Conservation (phyloP, 2,113 vertebrate genomes). For the Thryonomys swinderianus region DNA sequence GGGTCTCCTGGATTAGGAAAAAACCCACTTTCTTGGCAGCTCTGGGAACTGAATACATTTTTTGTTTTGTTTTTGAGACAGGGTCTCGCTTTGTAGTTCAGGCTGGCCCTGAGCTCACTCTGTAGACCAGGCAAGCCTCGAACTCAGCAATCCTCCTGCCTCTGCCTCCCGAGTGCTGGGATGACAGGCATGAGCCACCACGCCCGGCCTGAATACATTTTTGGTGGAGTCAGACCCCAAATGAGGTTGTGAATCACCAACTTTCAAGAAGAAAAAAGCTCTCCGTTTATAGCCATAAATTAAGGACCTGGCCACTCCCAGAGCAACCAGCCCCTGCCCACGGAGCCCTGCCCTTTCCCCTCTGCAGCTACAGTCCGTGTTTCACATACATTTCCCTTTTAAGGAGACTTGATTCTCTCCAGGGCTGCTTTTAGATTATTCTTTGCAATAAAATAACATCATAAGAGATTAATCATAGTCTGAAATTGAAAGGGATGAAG, state of each 20-base stretch:
- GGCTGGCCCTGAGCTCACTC: no score
- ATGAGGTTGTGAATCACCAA: background rate
- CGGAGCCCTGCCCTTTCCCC: background rate
- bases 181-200: no score
- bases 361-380: accelerated
- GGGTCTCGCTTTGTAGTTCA: no score
- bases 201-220: background rate
- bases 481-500: constrained; percentile 34
- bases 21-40: background rate
- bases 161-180: no score
- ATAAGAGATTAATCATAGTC: constrained; percentile 65
- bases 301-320: background rate
- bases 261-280: constrained; percentile 5
- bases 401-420: constrained; percentile 2
- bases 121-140: no score
- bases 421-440: background rate
- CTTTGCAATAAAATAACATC: constrained; percentile 66
- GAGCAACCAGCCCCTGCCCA: accelerated
- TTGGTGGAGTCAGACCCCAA: constrained; percentile 19
- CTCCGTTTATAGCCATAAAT: background rate
- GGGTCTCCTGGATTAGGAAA: background rate
- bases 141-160: no score
- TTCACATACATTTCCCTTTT: background rate
- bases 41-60: background rate
- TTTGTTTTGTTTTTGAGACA: no score